phyloP scores from a whole-genome alignment of 1,140 invertebrate species.

The Littorina saxatilis region DNA sequence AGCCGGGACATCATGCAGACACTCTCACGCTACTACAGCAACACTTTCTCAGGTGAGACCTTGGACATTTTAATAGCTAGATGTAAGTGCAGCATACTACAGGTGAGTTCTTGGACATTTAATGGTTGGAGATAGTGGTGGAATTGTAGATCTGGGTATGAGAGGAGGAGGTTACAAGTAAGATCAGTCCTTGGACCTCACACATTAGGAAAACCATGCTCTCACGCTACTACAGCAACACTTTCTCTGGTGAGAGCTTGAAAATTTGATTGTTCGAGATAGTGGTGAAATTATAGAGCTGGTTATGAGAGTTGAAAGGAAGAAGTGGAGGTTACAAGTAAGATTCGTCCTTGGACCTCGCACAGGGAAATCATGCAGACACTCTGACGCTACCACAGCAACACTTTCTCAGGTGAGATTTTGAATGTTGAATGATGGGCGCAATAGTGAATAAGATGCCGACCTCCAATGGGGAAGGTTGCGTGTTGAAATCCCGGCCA shows the following conservation, averaged over 20 bases:
- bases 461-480: too few species aligned
- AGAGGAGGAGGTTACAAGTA: constrained; percentile 85
- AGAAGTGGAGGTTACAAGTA: constrained; percentile 78
- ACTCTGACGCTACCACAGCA: constrained; percentile 97
- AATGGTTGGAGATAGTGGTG: too few species aligned
- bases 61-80: too few species aligned
- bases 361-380: constrained; percentile 99
- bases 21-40: constrained; percentile 97
- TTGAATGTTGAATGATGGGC: neutral
- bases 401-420: constrained; percentile 91
- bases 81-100: neutral
- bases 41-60: constrained; percentile 91
- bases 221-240: constrained; percentile 98
- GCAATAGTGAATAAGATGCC: too few species aligned
- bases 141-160: too few species aligned
- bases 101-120: neutral
- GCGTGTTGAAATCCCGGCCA: too few species aligned
- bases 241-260: constrained; percentile 83
- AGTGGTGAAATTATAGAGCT: neutral
- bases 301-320: too few species aligned
- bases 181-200: constrained; percentile 94
- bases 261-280: neutral
- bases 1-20: constrained; percentile 99
- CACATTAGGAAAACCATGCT: constrained; percentile 99
- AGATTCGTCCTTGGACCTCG: constrained; percentile 94